These are phyloP conservation scores for Lagopus leucura DNA, from an alignment of 2,113 vertebrate species.

Conservation along the genomic window DNA sequence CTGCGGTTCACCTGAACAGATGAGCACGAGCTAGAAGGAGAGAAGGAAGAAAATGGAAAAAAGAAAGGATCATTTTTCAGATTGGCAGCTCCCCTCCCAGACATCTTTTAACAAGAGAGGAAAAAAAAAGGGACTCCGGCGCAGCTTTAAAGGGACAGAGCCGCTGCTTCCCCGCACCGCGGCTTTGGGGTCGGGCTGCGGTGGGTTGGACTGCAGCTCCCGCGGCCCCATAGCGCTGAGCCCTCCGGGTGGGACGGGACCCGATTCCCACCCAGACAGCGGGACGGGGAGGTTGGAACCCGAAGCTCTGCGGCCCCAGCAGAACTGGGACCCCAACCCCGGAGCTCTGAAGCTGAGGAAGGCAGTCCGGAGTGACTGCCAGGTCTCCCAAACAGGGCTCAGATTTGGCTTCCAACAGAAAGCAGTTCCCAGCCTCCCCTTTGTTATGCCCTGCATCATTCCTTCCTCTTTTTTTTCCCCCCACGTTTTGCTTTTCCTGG, in stretches of 20 bases:
- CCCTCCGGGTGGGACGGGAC: background rate
- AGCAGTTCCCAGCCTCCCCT: background rate
- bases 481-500: background rate
- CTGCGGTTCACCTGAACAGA: conserved; percentile 78
- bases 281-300: background rate
- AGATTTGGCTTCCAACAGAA: background rate
- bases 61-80: conserved; percentile 78
- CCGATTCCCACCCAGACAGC: no score
- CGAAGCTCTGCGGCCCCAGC: background rate
- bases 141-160: conserved; percentile 62
- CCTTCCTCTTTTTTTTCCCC: background rate
- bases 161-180: background rate
- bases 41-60: conserved; percentile 75
- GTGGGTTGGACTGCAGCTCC: background rate
- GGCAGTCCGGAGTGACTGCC: background rate
- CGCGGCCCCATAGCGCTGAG: accelerated
- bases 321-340: background rate
- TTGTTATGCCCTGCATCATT: background rate
- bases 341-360: background rate
- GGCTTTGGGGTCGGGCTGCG: accelerated
- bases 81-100: conserved; percentile 76
- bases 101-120: conserved; percentile 74
- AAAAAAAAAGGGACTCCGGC: background rate
- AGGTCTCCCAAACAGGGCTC: background rate
- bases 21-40: conserved; percentile 72